Evolutionary conservation across 2,888 invertebrate species (phyloP).

Genomic region (Pseudoips prasinana): DNA sequence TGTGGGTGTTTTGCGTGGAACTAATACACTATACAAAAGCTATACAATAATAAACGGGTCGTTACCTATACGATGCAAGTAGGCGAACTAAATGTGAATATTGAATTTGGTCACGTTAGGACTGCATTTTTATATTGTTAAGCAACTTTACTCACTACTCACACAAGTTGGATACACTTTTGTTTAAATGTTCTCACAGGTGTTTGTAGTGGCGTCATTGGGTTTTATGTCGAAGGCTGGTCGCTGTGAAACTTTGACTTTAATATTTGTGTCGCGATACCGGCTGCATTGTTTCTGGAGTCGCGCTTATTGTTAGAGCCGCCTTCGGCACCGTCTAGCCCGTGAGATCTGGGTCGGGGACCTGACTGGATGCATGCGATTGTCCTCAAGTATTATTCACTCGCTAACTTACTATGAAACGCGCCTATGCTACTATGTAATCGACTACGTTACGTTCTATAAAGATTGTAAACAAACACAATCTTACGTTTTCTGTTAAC

Average conservation of each 20-base stretch:
- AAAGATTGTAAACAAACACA: slow-evolving; percentile 52
- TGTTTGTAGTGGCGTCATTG: slow-evolving; percentile 72
- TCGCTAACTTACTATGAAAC: slow-evolving; percentile 30
- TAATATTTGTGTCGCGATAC: slow-evolving; percentile 72
- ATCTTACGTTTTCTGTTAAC: slow-evolving; percentile 74
- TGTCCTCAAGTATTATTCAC: slow-evolving; percentile 35
- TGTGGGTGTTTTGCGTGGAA: slow-evolving; percentile 29
- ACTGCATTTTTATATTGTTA: slow-evolving; percentile 33
- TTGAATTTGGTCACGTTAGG: slow-evolving; percentile 33
- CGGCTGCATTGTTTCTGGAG: slow-evolving; percentile 65
- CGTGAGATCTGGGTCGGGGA: slow-evolving; percentile 79
- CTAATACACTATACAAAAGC: slow-evolving; percentile 9
- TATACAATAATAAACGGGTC: slow-evolving; percentile 23
- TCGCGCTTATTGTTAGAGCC: slow-evolving; percentile 56
- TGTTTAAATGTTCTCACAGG: slow-evolving; percentile 76
- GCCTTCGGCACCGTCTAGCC: slow-evolving; percentile 46
- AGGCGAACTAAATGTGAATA: slow-evolving; percentile 27
- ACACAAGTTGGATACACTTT: slow-evolving; percentile 49
- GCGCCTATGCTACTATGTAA: slow-evolving; percentile 18
- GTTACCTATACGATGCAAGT: slow-evolving; percentile 25
- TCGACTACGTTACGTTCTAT: slow-evolving; percentile 18
- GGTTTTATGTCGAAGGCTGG: slow-evolving; percentile 71
- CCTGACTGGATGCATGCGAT: slow-evolving; percentile 44
- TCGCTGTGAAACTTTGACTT: slow-evolving; percentile 70
- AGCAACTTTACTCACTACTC: slow-evolving; percentile 36